Evolutionary conservation across 1,140 invertebrate species (phyloP).

Genomic region (Papilio glaucus): DNA sequence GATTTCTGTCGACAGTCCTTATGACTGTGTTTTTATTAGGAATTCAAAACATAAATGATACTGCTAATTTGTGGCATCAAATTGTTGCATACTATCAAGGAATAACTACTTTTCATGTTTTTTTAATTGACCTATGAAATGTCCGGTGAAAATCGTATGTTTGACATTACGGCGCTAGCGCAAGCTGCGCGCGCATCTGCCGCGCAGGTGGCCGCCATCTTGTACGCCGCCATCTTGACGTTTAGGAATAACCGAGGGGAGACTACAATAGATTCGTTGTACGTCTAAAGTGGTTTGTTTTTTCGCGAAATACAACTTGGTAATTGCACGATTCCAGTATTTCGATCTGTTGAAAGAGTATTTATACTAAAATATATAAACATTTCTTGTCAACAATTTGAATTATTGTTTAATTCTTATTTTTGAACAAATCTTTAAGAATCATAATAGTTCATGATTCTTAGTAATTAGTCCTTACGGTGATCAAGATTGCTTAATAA

Average conservation of each 20-base stretch:
- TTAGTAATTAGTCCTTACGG: too few species aligned
- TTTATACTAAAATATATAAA: too few species aligned
- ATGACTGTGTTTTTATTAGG: too few species aligned
- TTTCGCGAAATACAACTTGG: constrained; percentile 21
- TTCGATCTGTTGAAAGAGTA: background rate
- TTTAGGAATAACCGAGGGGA: constrained; percentile 17
- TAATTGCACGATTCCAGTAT: background rate
- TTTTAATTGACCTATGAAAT: constrained; percentile 1
- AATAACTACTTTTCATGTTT: background rate
- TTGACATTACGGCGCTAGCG: constrained; percentile 27
- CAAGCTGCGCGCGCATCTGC: constrained; percentile 70
- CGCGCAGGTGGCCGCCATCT: constrained; percentile 58
- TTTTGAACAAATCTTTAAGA: too few species aligned
- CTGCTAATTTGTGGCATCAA: too few species aligned
- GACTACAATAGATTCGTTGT: constrained; percentile 30
- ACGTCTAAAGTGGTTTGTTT: background rate
- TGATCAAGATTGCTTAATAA: too few species aligned
- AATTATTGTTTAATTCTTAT: too few species aligned
- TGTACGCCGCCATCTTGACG: constrained; percentile 34
- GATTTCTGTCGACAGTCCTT: too few species aligned
- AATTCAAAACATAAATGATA: too few species aligned
- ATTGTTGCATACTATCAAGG: too few species aligned
- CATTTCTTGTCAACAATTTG: too few species aligned
- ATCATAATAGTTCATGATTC: too few species aligned
- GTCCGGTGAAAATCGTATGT: background rate